A percentile compares a stretch with the other conserved stretches of the same genome.
Evolutionary conservation across 1,140 invertebrate species (phyloP).

Genomic region (Zaprionus capensis): DNA sequence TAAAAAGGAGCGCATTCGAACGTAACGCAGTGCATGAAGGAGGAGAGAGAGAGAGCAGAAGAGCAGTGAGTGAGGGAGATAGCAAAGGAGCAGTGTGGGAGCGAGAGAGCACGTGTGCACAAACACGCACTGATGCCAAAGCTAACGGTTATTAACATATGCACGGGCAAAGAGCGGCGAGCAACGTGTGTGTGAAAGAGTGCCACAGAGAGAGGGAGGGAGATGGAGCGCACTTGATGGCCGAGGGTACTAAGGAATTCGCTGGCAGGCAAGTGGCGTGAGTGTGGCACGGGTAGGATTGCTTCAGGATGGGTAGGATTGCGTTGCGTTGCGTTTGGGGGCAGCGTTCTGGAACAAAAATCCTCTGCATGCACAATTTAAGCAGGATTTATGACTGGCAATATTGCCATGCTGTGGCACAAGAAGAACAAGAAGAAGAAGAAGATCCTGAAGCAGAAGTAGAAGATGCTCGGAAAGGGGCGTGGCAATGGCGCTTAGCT

Average conservation of each 20-base stretch:
- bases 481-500: constrained; percentile 49
- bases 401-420: constrained; percentile 58
- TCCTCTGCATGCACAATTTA: constrained; percentile 83
- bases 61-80: not conserved
- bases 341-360: constrained; percentile 79
- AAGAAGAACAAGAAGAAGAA: constrained; percentile 55
- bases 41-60: not conserved
- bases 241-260: constrained; percentile 48
- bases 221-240: constrained; percentile 17
- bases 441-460: constrained; percentile 34
- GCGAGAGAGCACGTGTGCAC: constrained; percentile 35
- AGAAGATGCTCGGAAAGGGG: constrained; percentile 1
- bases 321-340: constrained; percentile 32
- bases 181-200: constrained; percentile 31
- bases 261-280: constrained; percentile 54
- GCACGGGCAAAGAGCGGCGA: constrained; percentile 55
- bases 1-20: constrained; percentile 62
- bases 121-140: constrained; percentile 65
- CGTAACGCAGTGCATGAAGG: constrained; percentile 21
- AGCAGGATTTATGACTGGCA: constrained; percentile 82
- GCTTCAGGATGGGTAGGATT: not conserved
- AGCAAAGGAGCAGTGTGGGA: not conserved
- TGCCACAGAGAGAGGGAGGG: not conserved
- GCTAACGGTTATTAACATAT: constrained; percentile 82
- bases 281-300: not conserved